Evolutionary conservation across 2,888 invertebrate species (phyloP).

Genomic region (Doris montereyensis): DNA sequence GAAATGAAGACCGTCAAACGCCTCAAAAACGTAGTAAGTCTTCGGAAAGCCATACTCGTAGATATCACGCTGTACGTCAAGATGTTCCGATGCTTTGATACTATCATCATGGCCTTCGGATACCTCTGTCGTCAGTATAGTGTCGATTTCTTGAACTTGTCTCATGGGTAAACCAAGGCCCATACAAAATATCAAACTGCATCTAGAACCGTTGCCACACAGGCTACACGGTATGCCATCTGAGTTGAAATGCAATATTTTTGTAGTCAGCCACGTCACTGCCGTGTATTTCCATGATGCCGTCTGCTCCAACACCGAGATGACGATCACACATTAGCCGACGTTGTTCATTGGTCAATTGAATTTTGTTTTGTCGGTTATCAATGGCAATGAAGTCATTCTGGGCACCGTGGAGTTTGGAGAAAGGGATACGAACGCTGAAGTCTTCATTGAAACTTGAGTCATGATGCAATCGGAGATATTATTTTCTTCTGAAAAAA

Average conservation of each 20-base stretch:
- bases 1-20: slow-evolving; percentile 42
- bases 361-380: slow-evolving; percentile 3
- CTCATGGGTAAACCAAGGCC: no score
- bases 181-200: slow-evolving; percentile 50
- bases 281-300: slow-evolving; percentile 43
- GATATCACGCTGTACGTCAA: no score
- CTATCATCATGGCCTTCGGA: no score
- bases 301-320: slow-evolving; percentile 54
- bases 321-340: slow-evolving; percentile 47
- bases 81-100: no score
- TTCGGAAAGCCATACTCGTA: no score
- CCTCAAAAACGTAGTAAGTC: no score
- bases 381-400: slow-evolving; percentile 49
- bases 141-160: no score
- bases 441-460: no score
- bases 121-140: no score
- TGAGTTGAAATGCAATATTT: slow-evolving; percentile 47
- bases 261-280: slow-evolving; percentile 39
- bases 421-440: slow-evolving; percentile 41
- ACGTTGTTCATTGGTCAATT: slow-evolving; percentile 4
- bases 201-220: slow-evolving; percentile 56
- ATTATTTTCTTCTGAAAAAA: no score
- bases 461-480: no score
- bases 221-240: slow-evolving; percentile 48
- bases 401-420: slow-evolving; percentile 55